phyloP scores from a whole-genome alignment of 2,113 vertebrate species.

The Himantopus leucocephalus region DNA sequence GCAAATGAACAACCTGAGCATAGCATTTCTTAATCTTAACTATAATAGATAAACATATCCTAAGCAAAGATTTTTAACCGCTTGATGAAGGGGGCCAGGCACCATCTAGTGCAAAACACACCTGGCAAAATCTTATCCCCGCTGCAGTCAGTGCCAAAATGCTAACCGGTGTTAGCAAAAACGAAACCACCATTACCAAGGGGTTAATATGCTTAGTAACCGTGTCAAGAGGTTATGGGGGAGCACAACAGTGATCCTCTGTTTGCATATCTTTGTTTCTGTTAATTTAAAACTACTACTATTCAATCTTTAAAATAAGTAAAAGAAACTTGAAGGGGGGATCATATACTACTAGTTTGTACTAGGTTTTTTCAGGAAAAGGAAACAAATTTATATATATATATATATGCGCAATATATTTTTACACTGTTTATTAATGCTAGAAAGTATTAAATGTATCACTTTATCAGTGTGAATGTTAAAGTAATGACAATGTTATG shows the following conservation, averaged over 20 bases:
- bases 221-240: not conserved
- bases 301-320: conserved; percentile 51
- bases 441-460: conserved; percentile 59
- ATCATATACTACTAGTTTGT: conserved; percentile 71
- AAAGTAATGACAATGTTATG: conserved; percentile 20
- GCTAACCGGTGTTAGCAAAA: not conserved
- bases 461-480: conserved; percentile 67
- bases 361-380: conserved; percentile 75
- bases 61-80: conserved; percentile 13
- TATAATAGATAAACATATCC: not conserved
- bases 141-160: conserved; percentile 23
- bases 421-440: conserved; percentile 77
- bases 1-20: not conserved
- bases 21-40: conserved; percentile 4
- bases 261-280: conserved; percentile 32
- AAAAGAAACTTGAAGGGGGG: conserved; percentile 75
- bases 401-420: conserved; percentile 73
- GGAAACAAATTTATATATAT: conserved; percentile 71
- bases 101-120: not conserved
- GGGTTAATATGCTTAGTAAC: conserved; percentile 4
- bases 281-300: conserved; percentile 66
- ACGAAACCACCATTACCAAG: not conserved
- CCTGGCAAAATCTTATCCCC: not conserved
- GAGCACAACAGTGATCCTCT: conserved; percentile 16
- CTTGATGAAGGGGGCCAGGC: conserved; percentile 9